phyloP scores from a whole-genome alignment of 1,140 invertebrate species.

The Maconellicoccus hirsutus region DNA sequence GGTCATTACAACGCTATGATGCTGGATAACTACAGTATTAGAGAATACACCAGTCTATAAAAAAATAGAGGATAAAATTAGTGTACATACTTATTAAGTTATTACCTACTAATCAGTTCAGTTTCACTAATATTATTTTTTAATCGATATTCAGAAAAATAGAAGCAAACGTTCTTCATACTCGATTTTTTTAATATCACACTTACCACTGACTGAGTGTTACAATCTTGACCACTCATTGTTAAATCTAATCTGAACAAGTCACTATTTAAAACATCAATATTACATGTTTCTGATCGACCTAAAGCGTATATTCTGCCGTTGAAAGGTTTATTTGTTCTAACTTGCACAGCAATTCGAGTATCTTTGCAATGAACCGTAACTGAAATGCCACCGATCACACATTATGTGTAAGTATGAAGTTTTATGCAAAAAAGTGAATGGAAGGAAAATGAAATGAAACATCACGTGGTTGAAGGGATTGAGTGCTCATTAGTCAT shows the following conservation, averaged over 20 bases:
- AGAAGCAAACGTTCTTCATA: too few relatives aligned
- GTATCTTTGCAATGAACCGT: slow-evolving; percentile 90
- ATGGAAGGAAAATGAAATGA: too few relatives aligned
- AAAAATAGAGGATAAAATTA: slow-evolving; percentile 28
- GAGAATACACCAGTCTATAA: slow-evolving; percentile 82
- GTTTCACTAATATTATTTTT: too few relatives aligned
- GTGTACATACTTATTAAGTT: too few relatives aligned
- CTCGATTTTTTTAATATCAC: too few relatives aligned
- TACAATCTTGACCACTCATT: slow-evolving; percentile 87
- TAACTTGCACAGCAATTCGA: slow-evolving; percentile 79
- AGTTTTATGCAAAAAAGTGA: too few relatives aligned
- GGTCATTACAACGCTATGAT: slow-evolving; percentile 92
- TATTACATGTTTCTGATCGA: slow-evolving; percentile 86
- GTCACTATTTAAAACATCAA: slow-evolving; percentile 83
- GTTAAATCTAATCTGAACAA: slow-evolving; percentile 82
- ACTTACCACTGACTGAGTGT: slow-evolving; percentile 80
- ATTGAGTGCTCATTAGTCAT: too few relatives aligned
- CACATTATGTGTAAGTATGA: too few relatives aligned
- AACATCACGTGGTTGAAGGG: too few relatives aligned
- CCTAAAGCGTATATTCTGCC: slow-evolving; percentile 87
- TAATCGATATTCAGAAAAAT: too few relatives aligned
- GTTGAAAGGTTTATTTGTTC: slow-evolving; percentile 87
- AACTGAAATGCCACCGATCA: slow-evolving; percentile 46
- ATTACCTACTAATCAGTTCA: too few relatives aligned
- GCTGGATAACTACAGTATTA: slow-evolving; percentile 87